Evolutionary conservation across 2,113 vertebrate species (phyloP).

Genomic region (Poecilia latipinna): DNA sequence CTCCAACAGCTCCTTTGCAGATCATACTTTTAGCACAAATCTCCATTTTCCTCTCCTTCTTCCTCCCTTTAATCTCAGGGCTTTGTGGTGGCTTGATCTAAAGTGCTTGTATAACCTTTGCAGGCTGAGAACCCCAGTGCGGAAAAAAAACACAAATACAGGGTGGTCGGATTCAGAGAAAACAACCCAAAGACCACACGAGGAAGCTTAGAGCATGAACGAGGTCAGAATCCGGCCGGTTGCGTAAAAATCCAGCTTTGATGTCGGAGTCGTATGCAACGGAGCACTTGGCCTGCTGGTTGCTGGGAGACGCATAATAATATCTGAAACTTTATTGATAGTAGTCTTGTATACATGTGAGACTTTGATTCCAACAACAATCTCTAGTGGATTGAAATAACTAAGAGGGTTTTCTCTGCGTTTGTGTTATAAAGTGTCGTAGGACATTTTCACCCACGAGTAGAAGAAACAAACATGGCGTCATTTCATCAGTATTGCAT

Average conservation of each 20-base stretch:
- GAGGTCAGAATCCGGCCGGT: neutral
- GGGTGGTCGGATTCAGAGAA: neutral
- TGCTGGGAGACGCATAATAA: too few species aligned
- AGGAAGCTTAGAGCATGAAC: neutral
- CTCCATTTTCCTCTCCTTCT: neutral
- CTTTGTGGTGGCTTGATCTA: constrained; percentile 25
- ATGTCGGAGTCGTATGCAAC: neutral
- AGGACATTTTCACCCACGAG: too few species aligned
- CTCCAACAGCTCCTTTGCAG: constrained; percentile 36
- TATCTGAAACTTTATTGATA: too few species aligned
- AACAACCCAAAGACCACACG: neutral
- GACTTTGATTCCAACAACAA: too few species aligned
- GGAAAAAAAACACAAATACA: constrained; percentile 3
- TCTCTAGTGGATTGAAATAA: too few species aligned
- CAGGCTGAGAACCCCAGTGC: neutral
- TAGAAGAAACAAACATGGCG: too few species aligned
- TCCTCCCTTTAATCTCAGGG: constrained; percentile 13
- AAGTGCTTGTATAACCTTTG: constrained; percentile 29
- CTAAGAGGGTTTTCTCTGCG: too few species aligned
- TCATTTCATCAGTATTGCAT: too few species aligned
- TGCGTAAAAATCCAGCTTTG: neutral
- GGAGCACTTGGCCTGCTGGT: neutral
- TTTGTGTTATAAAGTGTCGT: too few species aligned
- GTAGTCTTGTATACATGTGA: too few species aligned
- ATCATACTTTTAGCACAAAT: constrained; percentile 1